Conservation (phyloP, 2,797 vertebrate species). For the Selene dorsalis region DNA sequence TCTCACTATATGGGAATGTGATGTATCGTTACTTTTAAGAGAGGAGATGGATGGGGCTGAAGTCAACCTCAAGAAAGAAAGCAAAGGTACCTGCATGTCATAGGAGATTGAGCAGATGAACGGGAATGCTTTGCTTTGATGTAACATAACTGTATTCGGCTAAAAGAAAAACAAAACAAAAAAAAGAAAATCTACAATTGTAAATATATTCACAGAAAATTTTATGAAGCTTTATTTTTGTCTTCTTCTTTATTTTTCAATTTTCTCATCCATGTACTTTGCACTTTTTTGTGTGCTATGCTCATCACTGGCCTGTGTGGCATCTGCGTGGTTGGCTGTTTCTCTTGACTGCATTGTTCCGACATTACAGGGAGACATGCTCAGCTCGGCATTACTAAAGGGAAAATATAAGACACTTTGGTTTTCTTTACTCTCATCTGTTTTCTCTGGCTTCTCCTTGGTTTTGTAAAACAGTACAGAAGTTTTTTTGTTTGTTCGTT, state of each 20-base stretch:
- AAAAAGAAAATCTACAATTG: slow-evolving; percentile 72
- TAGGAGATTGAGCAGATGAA: slow-evolving; percentile 79
- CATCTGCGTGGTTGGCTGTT: slow-evolving; percentile 70
- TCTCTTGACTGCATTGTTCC: slow-evolving; percentile 67
- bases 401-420: slow-evolving; percentile 77
- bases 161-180: slow-evolving; percentile 56
- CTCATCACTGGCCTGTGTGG: slow-evolving; percentile 70
- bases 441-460: slow-evolving; percentile 77
- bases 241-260: slow-evolving; percentile 42
- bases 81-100: slow-evolving; percentile 83
- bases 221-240: slow-evolving; percentile 79
- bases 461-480: slow-evolving; percentile 75
- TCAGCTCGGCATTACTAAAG: slow-evolving; percentile 65
- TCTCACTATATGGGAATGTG: slow-evolving; percentile 71
- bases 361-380: slow-evolving; percentile 64
- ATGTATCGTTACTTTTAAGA: slow-evolving; percentile 60
- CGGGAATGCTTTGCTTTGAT: slow-evolving; percentile 86
- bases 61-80: slow-evolving; percentile 67
- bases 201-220: slow-evolving; percentile 82
- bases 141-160: slow-evolving; percentile 84
- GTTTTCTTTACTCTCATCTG: slow-evolving; percentile 71
- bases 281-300: slow-evolving; percentile 80
- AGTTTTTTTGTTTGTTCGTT: slow-evolving; percentile 65
- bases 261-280: slow-evolving; percentile 77
- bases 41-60: slow-evolving; percentile 45